phyloP scores from a whole-genome alignment of 2,888 invertebrate genomes.

The Laspeyria flexula region DNA sequence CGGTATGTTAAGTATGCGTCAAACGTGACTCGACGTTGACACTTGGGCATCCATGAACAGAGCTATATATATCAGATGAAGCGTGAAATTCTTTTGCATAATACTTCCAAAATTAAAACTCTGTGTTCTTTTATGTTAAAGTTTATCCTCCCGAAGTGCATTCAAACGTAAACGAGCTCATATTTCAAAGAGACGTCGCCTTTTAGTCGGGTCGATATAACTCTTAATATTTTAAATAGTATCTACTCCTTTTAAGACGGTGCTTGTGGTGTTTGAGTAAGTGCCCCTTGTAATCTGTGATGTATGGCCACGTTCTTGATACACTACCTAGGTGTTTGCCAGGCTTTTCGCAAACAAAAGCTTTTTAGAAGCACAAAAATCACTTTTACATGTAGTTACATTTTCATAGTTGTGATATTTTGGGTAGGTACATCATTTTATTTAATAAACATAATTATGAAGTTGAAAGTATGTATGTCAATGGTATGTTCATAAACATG shows the following conservation, averaged over 20 bases:
- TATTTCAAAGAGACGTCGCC: slow-evolving; percentile 42
- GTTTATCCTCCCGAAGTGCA: slow-evolving; percentile 21
- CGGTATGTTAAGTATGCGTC: slow-evolving; percentile 20
- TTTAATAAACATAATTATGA: too few species aligned
- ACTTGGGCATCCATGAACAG: slow-evolving; percentile 22
- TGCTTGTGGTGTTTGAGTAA: slow-evolving; percentile 54
- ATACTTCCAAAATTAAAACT: slow-evolving; percentile 19
- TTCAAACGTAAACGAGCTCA: slow-evolving; percentile 35
- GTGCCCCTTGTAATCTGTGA: slow-evolving; percentile 57
- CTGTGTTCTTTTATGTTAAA: slow-evolving; percentile 22
- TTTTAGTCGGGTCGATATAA: slow-evolving; percentile 38
- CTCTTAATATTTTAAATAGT: slow-evolving; percentile 48
- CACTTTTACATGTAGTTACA: slow-evolving; percentile 8
- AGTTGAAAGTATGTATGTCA: too few species aligned
- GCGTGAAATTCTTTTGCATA: slow-evolving; percentile 22
- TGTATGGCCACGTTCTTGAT: slow-evolving; percentile 49
- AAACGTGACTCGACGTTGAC: slow-evolving; percentile 45
- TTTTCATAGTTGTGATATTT: too few species aligned
- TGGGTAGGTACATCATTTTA: too few species aligned
- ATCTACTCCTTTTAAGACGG: slow-evolving; percentile 49
- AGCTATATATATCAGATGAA: slow-evolving; percentile 10
- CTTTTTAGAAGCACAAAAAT: slow-evolving; percentile 29
- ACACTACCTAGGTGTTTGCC: slow-evolving; percentile 35
- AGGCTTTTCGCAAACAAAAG: slow-evolving; percentile 26
- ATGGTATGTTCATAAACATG: too few species aligned